Percentiles rank a stretch among this genome's conserved stretches.
Conservation (phyloP, 2,797 vertebrate genomes). For the Sebastes taczanowskii region DNA sequence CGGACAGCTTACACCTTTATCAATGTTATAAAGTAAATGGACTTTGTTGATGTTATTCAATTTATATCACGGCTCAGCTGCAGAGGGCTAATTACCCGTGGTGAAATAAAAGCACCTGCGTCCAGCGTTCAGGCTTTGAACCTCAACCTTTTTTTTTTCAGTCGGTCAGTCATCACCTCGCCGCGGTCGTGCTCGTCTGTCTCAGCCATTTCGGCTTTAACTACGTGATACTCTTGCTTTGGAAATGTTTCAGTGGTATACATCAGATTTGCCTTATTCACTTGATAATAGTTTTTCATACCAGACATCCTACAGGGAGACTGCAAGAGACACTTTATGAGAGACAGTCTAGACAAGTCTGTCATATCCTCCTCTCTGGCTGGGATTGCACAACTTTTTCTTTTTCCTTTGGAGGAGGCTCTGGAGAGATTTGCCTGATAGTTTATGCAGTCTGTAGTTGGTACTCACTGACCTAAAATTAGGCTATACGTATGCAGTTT, state of each 20-base stretch:
- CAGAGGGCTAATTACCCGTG: constrained; percentile 7
- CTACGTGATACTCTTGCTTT: too few relatives aligned
- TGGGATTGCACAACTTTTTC: constrained; percentile 16
- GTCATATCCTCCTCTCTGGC: constrained; percentile 25
- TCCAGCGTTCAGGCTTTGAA: neutral
- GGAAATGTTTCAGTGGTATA: neutral
- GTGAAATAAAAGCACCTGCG: constrained; percentile 10
- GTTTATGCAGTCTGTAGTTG: constrained; percentile 58
- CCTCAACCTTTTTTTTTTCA: neutral
- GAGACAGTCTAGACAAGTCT: constrained; percentile 17
- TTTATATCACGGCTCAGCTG: neutral
- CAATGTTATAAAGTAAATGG: neutral
- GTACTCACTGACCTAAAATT: constrained; percentile 33
- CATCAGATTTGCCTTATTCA: neutral
- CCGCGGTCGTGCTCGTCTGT: accelerated
- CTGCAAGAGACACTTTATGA: constrained; percentile 14
- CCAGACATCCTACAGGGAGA: neutral
- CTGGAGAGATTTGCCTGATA: constrained; percentile 47
- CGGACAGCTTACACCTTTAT: neutral
- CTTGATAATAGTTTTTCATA: constrained; percentile 1
- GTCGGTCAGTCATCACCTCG: neutral
- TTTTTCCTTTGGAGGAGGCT: constrained; percentile 30
- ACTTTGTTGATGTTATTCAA: neutral
- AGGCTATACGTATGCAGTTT: constrained; percentile 45
- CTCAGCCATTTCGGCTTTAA: neutral